A percentile compares a stretch with the other conserved stretches of the same genome.
Conservation (phyloP, 2,113 vertebrate genomes). For the Nycticorax nycticorax region DNA sequence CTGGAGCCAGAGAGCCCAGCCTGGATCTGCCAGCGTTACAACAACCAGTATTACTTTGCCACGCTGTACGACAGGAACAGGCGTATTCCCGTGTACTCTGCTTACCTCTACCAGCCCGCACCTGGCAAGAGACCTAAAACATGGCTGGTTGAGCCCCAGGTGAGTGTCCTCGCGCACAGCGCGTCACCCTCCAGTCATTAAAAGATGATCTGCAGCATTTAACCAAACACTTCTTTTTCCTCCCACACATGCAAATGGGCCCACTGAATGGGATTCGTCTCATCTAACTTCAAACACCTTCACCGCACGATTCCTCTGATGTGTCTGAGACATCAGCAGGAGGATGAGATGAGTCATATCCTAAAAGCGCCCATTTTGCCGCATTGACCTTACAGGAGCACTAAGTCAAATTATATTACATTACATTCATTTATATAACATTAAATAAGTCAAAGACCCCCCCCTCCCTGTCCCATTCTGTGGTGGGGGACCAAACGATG, state of each 20-base stretch:
- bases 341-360: not conserved
- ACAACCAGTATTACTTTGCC: not conserved
- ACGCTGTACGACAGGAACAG: not conserved
- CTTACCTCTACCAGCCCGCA: constrained; percentile 19
- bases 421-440: not conserved
- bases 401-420: not conserved
- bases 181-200: not conserved
- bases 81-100: constrained; percentile 41
- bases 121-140: fast-evolving
- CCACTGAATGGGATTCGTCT: not conserved
- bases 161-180: not conserved
- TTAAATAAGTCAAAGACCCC: not conserved
- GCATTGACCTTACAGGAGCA: not conserved
- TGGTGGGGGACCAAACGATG: fast-evolving
- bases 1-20: not conserved
- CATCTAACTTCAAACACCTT: not conserved
- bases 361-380: not conserved
- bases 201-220: not conserved
- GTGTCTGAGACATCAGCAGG: not conserved
- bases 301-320: not conserved
- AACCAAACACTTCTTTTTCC: not conserved
- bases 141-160: constrained; percentile 31
- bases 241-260: not conserved
- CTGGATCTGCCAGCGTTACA: constrained; percentile 36
- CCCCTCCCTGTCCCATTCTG: not conserved